Conservation (phyloP, 2,113 vertebrate genomes). For the Ammospiza nelsoni region DNA sequence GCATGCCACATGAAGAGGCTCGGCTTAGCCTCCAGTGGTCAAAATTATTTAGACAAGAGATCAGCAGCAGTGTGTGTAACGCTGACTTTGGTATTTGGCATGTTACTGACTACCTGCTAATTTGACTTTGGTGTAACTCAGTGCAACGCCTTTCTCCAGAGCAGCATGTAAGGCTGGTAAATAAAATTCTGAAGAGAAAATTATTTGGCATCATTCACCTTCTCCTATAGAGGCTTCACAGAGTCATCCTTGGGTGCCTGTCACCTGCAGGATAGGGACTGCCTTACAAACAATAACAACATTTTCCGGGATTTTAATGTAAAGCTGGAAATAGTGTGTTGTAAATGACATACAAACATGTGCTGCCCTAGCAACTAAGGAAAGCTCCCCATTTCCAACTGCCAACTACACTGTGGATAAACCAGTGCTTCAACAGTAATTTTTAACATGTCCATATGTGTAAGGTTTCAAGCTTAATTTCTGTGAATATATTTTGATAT, state of each 20-base stretch:
- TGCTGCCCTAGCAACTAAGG: neutral
- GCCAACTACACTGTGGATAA: neutral
- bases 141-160: neutral
- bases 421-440: neutral
- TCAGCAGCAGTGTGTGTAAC: slow-evolving; percentile 22
- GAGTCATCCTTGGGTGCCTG: accelerated
- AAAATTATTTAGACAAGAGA: slow-evolving; percentile 58
- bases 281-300: neutral
- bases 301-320: neutral
- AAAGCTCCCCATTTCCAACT: neutral
- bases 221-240: neutral
- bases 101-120: slow-evolving; percentile 20
- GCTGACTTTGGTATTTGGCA: slow-evolving; percentile 44
- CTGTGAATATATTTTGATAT: neutral
- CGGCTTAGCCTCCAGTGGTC: slow-evolving; percentile 65
- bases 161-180: slow-evolving; percentile 3
- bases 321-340: neutral
- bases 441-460: neutral
- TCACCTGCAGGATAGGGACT: neutral
- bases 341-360: neutral
- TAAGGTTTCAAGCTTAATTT: neutral
- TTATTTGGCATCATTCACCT: neutral
- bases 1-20: slow-evolving; percentile 59
- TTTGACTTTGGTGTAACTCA: slow-evolving; percentile 33
- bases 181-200: neutral